A percentile compares a stretch with the other conserved stretches of the same genome.
Evolutionary conservation across 2,888 invertebrate species (phyloP).

Genomic region (Amphipoea oculea): DNA sequence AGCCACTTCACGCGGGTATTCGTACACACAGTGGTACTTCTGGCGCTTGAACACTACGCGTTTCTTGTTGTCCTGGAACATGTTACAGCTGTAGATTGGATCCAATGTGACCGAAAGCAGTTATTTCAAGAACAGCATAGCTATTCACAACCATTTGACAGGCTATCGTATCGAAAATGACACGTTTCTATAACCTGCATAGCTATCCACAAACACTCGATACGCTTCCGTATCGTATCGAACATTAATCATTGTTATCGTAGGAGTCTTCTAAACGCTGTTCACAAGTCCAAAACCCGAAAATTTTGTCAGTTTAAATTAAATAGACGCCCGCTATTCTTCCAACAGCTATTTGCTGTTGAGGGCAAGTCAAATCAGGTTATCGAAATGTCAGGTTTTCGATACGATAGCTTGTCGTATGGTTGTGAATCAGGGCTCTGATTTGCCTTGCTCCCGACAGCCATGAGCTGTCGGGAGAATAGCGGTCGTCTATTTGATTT

Average conservation of each 20-base stretch:
- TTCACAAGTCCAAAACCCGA: too few relatives aligned
- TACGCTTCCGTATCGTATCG: too few relatives aligned
- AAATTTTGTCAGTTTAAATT: too few relatives aligned
- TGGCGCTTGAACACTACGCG: conserved; percentile 95
- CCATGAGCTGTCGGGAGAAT: not conserved
- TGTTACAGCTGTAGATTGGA: not conserved
- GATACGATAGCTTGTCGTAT: too few relatives aligned
- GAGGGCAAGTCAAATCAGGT: too few relatives aligned
- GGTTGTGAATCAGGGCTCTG: not conserved
- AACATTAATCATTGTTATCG: too few relatives aligned
- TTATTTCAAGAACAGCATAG: not conserved
- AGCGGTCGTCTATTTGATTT: not conserved
- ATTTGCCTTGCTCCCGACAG: not conserved
- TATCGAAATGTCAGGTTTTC: too few relatives aligned
- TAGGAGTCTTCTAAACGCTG: too few relatives aligned
- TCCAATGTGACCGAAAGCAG: not conserved
- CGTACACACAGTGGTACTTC: conserved; percentile 95
- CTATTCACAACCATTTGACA: not conserved
- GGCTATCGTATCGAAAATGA: not conserved
- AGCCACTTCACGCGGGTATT: conserved; percentile 94
- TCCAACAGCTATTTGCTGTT: too few relatives aligned
- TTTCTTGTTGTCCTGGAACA: conserved; percentile 91
- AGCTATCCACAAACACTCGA: too few relatives aligned
- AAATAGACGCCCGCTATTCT: too few relatives aligned
- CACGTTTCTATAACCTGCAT: not conserved